phyloP scores from a whole-genome alignment of 2,113 vertebrate genomes.

The Malurus alboscapulatus region DNA sequence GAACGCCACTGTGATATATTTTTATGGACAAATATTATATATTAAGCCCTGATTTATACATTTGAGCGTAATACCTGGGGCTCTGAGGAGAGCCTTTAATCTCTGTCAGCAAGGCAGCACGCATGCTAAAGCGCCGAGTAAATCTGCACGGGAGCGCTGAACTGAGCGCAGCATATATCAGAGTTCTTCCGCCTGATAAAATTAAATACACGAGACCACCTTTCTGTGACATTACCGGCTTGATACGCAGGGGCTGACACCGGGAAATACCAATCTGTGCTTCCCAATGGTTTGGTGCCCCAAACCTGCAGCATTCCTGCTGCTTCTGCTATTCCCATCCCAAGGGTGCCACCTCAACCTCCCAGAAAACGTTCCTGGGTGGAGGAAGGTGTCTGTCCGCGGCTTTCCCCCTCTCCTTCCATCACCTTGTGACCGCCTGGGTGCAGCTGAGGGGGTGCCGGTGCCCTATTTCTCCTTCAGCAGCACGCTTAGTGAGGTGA shows the following conservation, averaged over 20 bases:
- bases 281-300: not conserved
- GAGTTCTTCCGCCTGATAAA: slow-evolving; percentile 4
- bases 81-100: slow-evolving; percentile 66
- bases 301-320: accelerated
- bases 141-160: slow-evolving; percentile 45
- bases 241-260: not conserved
- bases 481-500: slow-evolving; percentile 20
- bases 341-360: not conserved
- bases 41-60: slow-evolving; percentile 62
- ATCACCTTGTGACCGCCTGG: not conserved
- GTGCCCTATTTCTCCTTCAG: not conserved
- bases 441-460: accelerated
- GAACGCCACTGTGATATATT: slow-evolving; percentile 46
- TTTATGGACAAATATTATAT: slow-evolving; percentile 64
- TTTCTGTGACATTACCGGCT: not conserved
- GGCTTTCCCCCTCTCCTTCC: not conserved
- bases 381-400: not conserved
- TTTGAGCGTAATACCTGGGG: slow-evolving; percentile 55
- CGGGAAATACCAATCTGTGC: not conserved
- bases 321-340: not conserved
- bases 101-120: slow-evolving; percentile 46
- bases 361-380: not conserved
- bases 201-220: slow-evolving; percentile 36
- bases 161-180: slow-evolving; percentile 6
- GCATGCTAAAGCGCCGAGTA: slow-evolving; percentile 37